Base-by-base conservation (phyloP, 1,140 invertebrate species). In the Lepidurus packardi region DNA sequence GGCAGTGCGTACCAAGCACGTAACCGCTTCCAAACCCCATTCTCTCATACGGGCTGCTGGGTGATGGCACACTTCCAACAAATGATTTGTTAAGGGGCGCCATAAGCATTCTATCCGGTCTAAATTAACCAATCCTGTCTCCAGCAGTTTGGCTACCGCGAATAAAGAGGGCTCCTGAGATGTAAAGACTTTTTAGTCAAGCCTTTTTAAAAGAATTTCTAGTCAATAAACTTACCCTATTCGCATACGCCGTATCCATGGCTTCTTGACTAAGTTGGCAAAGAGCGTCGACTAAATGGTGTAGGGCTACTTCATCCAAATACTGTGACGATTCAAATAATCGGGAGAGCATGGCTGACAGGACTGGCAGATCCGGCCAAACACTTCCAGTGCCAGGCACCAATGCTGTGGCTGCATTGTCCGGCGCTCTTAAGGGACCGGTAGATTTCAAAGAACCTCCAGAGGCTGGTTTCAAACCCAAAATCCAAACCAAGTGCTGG, bases 21-120 rank as follows among this genome's bases (percentile, higher is more conserved):
- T 98, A 21, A 99, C 91, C 2, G 97, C 96, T 86, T 98, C 95
- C 1, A 97, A 95, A 7, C 96, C 97, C 96, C 97, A 99, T 85
- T 97, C 95, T 44, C 97, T 88, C 93, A 99, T 96, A 79, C 93
- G 88, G 77, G 94, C 92, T 82, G 98, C 95, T 0, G 96, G 94
- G 88, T 99, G 97, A 83, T 95, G 93, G 84, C 96, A 98, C 43
- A 98, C 95, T 87, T 98, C 95, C 21, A 98, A 84, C 25, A 99
- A 86, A 87, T 99, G 97, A 85, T 95, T 95, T 0, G 96, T 98
- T n/a, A 99, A 88, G 9, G 96, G 96, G 81, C 92, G 89, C 97
- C 97, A 99, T 74, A 98, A 88, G 7, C 98, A 93, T 85, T 98
- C 94, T 42, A 99, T 93, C 73, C 97, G 87, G 65, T 92, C 89